phyloP scores from a whole-genome alignment of 2,797 vertebrate species.

The Pseudomugil tenellus region DNA sequence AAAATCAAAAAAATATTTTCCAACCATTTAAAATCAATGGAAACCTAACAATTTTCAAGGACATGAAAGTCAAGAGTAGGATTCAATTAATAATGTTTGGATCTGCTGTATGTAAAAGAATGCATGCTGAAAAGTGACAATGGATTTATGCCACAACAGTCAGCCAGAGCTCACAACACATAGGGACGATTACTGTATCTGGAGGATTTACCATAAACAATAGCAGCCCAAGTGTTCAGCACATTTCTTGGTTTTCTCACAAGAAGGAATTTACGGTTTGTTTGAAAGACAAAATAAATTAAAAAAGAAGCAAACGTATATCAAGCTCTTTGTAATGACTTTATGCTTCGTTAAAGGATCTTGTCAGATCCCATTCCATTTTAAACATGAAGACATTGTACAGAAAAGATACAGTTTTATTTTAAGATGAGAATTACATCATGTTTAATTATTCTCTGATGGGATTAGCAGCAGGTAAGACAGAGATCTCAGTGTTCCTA shows the following conservation, averaged over 20 bases:
- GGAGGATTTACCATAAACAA: conserved; percentile 57
- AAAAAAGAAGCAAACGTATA: conserved; percentile 29
- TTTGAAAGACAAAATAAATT: conserved; percentile 6
- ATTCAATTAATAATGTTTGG: conserved; percentile 11
- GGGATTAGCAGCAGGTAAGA: conserved; percentile 71
- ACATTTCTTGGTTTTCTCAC: conserved; percentile 36
- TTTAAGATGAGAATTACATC: conserved; percentile 55
- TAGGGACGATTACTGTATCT: conserved; percentile 45
- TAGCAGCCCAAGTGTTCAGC: conserved; percentile 37
- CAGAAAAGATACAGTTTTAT: conserved; percentile 34
- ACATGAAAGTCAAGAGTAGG: conserved; percentile 20
- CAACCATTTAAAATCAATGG: conserved; percentile 39
- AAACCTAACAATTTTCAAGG: conserved; percentile 35
- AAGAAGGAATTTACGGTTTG: conserved; percentile 35
- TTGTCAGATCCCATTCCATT: neutral
- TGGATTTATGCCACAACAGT: conserved; percentile 19
- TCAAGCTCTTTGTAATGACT: conserved; percentile 19
- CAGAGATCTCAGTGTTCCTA: conserved; percentile 53
- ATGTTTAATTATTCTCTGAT: conserved; percentile 56
- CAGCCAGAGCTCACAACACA: conserved; percentile 33
- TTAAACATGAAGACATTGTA: conserved; percentile 4
- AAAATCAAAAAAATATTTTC: conserved; percentile 34
- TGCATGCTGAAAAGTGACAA: conserved; percentile 33
- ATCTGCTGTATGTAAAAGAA: conserved; percentile 1
- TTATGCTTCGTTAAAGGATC: conserved; percentile 25